A percentile compares a stretch with the other conserved stretches of the same genome.
These are phyloP conservation scores for Drosophila colorata DNA, from an alignment of 2,888 invertebrate genomes.

Conservation along the genomic window DNA sequence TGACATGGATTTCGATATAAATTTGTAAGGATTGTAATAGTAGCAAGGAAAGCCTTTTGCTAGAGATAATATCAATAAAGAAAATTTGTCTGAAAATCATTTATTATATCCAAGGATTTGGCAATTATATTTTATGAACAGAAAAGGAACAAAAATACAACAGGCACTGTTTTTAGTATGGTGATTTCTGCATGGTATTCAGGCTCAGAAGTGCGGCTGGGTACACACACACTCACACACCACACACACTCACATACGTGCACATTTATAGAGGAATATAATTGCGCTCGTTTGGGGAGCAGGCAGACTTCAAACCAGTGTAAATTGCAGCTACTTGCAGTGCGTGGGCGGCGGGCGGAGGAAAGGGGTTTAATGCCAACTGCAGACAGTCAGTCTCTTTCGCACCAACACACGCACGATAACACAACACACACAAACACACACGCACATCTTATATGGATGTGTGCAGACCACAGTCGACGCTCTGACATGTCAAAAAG, in stretches of 20 bases:
- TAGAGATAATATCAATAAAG: neutral
- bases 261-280: constrained; percentile 29
- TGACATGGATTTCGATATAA: neutral
- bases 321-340: constrained; percentile 69
- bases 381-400: constrained; percentile 58
- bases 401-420: constrained; percentile 29
- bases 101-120: no score
- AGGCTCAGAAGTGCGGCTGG: constrained; percentile 3
- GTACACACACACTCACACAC: neutral
- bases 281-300: constrained; percentile 36
- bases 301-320: constrained; percentile 36
- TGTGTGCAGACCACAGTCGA: constrained; percentile 47
- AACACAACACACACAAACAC: constrained; percentile 15
- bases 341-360: constrained; percentile 10
- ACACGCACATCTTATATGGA: constrained; percentile 18
- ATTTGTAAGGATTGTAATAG: neutral
- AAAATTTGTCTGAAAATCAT: no score
- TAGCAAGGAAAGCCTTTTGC: no score
- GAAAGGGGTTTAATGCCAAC: constrained; percentile 22
- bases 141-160: neutral
- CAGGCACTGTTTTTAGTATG: neutral
- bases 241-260: neutral
- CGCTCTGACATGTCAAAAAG: constrained; percentile 54
- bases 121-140: neutral
- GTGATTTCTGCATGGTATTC: constrained; percentile 6